Percentiles rank a stretch among this genome's conserved stretches.
Evolutionary conservation across 2,888 invertebrate genomes (phyloP).

Genomic region (Aquatica leii): DNA sequence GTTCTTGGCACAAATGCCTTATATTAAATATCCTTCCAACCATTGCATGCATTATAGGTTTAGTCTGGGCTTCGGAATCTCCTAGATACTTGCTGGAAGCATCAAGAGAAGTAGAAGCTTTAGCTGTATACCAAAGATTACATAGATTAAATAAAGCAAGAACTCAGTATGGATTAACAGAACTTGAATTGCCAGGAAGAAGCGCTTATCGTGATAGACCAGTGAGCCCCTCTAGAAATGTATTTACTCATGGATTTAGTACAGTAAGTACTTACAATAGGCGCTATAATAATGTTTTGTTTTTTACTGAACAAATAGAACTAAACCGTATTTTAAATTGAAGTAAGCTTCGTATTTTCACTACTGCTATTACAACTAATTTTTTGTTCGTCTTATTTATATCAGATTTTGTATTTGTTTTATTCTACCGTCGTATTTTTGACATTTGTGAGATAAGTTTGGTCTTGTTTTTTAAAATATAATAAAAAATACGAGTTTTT

Average conservation of each 20-base stretch:
- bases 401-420: too few species aligned
- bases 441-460: too few species aligned
- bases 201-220: constrained; percentile 59
- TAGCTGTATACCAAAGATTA: constrained; percentile 75
- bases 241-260: constrained; percentile 53
- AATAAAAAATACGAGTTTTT: too few species aligned
- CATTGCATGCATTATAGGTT: constrained; percentile 71
- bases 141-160: constrained; percentile 57
- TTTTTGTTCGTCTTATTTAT: too few species aligned
- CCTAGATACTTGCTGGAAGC: constrained; percentile 77
- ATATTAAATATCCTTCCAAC: constrained; percentile 76
- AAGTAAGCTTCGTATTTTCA: too few species aligned
- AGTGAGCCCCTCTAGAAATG: constrained; percentile 52
- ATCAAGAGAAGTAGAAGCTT: constrained; percentile 79
- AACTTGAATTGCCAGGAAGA: constrained; percentile 75
- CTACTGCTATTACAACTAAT: too few species aligned
- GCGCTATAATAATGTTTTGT: too few species aligned
- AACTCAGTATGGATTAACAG: constrained; percentile 69
- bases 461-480: too few species aligned
- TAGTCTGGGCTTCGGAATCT: constrained; percentile 79
- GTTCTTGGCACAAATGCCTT: constrained; percentile 78
- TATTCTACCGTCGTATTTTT: too few species aligned
- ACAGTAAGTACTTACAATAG: constrained; percentile 50
- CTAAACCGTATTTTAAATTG: too few species aligned
- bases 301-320: too few species aligned